A percentile compares a stretch with the other conserved stretches of the same genome.
Conservation (phyloP, 1,140 invertebrate species). For the Philotrypesis tridentata region DNA sequence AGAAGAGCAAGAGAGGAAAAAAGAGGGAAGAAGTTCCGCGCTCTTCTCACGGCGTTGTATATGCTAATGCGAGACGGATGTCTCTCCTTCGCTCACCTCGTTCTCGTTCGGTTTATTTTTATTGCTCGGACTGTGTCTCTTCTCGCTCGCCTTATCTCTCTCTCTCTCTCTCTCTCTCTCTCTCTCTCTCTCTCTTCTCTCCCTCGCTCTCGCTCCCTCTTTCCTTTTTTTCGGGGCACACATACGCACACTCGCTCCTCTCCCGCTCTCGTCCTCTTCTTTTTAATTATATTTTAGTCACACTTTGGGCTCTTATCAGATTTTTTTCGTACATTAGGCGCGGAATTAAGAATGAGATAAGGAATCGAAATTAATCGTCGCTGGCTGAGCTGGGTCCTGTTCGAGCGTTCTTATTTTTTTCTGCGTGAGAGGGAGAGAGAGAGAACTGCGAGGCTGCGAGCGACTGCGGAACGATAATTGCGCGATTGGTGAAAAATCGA, state of each 20-base stretch:
- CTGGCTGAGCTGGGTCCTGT: background rate
- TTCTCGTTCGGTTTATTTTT: slow-evolving; percentile 41
- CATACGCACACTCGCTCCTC: background rate
- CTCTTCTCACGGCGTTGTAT: slow-evolving; percentile 63
- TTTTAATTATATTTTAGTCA: slow-evolving; percentile 46
- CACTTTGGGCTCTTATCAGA: slow-evolving; percentile 39
- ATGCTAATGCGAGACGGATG: slow-evolving; percentile 72
- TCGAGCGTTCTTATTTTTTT: background rate
- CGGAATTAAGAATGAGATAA: slow-evolving; percentile 37
- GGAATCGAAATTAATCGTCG: slow-evolving; percentile 35
- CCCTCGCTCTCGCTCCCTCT: slow-evolving; percentile 31
- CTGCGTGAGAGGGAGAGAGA: too few species aligned
- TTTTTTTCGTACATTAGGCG: slow-evolving; percentile 39
- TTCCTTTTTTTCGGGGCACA: background rate
- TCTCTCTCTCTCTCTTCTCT: too few species aligned
- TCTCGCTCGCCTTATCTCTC: slow-evolving; percentile 6
- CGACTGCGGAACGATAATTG: background rate
- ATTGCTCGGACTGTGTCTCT: background rate
- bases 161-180: slow-evolving; percentile 34
- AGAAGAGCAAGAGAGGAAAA: slow-evolving; percentile 14
- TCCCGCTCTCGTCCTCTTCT: background rate
- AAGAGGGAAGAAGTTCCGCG: slow-evolving; percentile 48
- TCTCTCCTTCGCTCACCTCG: slow-evolving; percentile 57
- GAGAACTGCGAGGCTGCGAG: background rate
- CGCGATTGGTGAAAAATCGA: background rate